These are phyloP conservation scores for Mormoops blainvillei DNA, from an alignment of 2,113 vertebrate species.

Conservation along the genomic window DNA sequence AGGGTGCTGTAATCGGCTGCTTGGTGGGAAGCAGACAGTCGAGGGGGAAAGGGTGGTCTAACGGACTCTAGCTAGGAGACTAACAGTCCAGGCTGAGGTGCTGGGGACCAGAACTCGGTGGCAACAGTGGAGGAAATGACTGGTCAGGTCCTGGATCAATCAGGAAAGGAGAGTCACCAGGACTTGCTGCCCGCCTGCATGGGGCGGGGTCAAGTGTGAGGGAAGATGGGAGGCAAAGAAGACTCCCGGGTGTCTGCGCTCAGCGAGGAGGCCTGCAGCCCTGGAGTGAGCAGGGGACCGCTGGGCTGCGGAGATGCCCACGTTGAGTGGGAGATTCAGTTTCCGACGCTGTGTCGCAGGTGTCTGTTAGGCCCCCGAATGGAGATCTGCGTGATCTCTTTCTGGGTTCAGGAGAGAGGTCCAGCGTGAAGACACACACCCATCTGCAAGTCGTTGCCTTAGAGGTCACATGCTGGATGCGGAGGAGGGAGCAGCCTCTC, in stretches of 20 bases:
- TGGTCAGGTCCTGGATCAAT: background rate
- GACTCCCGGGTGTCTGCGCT: background rate
- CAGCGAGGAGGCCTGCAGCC: background rate
- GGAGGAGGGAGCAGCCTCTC: background rate
- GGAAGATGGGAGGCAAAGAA: background rate
- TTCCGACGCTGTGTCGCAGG: background rate
- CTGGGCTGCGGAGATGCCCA: fast-evolving
- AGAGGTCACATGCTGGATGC: background rate
- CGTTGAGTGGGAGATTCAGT: too few species aligned
- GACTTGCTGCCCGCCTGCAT: background rate
- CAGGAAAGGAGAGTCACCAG: background rate
- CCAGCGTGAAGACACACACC: background rate
- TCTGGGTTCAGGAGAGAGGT: background rate
- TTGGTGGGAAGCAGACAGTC: background rate
- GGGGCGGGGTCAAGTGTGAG: background rate
- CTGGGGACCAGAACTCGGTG: background rate
- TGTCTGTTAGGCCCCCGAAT: background rate
- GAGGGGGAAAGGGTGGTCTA: background rate
- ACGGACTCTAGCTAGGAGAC: background rate
- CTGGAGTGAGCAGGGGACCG: background rate
- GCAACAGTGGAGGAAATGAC: background rate
- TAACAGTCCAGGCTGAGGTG: background rate
- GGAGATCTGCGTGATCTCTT: background rate
- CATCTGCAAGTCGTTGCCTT: background rate
- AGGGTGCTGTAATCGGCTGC: background rate